These are phyloP conservation scores for Gari tellinella DNA, from an alignment of 2,888 invertebrate species.

Conservation along the genomic window DNA sequence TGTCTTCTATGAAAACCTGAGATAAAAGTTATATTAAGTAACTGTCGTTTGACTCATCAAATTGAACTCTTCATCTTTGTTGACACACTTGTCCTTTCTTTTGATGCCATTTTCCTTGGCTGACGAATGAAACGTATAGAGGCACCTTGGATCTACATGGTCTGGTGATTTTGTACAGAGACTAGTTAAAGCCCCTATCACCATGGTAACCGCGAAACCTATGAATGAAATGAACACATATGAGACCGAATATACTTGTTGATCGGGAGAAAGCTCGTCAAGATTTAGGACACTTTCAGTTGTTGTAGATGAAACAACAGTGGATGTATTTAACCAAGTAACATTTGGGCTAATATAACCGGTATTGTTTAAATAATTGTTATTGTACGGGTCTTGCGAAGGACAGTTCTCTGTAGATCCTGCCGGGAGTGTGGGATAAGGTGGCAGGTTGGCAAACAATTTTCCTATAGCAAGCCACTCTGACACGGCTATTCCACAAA, in stretches of 20 bases:
- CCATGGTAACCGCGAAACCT: conserved; percentile 6
- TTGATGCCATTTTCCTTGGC: too few relatives aligned
- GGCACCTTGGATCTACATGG: conserved; percentile 7
- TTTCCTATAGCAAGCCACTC: conserved; percentile 24
- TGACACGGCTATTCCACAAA: conserved; percentile 18
- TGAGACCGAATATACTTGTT: conserved; percentile 18
- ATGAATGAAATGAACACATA: conserved; percentile 17
- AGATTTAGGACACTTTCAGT: neutral
- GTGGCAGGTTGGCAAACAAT: conserved; percentile 9
- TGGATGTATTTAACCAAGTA: neutral
- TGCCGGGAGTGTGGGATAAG: conserved; percentile 12
- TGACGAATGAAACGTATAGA: conserved; percentile 10
- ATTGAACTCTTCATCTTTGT: too few relatives aligned
- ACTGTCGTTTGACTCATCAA: too few relatives aligned
- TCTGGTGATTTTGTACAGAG: conserved; percentile 18
- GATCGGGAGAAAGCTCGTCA: neutral
- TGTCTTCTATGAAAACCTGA: too few relatives aligned
- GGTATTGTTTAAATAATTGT: too few relatives aligned
- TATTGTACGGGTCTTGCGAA: neutral
- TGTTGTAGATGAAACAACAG: neutral
- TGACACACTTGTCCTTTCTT: too few relatives aligned
- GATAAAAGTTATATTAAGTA: too few relatives aligned
- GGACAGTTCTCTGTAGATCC: conserved; percentile 30
- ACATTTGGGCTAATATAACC: neutral
- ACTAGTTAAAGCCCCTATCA: conserved; percentile 10